phyloP scores from a whole-genome alignment of 1,140 invertebrate genomes.

The Brachionus rubens region DNA sequence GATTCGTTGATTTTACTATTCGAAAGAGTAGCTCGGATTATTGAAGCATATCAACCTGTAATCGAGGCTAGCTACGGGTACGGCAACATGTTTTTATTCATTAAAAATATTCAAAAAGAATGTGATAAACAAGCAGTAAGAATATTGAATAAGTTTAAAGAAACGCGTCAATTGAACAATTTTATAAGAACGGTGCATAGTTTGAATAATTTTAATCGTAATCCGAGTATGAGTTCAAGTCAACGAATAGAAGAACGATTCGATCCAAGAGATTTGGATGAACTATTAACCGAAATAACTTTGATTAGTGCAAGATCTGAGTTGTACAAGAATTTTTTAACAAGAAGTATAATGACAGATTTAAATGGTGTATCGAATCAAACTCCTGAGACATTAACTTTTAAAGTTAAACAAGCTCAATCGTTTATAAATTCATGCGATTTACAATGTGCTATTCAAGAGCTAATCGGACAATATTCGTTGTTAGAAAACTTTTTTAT shows the following conservation, averaged over 20 bases:
- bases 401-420: slow-evolving; percentile 67
- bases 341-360: slow-evolving; percentile 72
- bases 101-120: slow-evolving; percentile 75
- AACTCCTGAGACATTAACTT: slow-evolving; percentile 50
- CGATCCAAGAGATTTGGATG: slow-evolving; percentile 82
- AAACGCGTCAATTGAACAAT: slow-evolving; percentile 69
- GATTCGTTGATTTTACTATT: slow-evolving; percentile 66
- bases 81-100: slow-evolving; percentile 70
- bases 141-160: slow-evolving; percentile 74
- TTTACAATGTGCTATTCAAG: slow-evolving; percentile 78
- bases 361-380: neutral
- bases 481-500: slow-evolving; percentile 91
- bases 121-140: slow-evolving; percentile 72
- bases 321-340: slow-evolving; percentile 83
- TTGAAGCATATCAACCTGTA: slow-evolving; percentile 86
- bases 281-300: slow-evolving; percentile 82
- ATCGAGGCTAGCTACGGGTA: slow-evolving; percentile 90
- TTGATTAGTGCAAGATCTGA: slow-evolving; percentile 83
- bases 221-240: slow-evolving; percentile 48
- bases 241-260: slow-evolving; percentile 61
- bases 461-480: slow-evolving; percentile 83
- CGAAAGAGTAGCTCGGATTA: slow-evolving; percentile 77
- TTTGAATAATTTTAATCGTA: slow-evolving; percentile 61
- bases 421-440: slow-evolving; percentile 72
- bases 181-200: slow-evolving; percentile 65